Evolutionary conservation across 2,888 invertebrate species (phyloP).

Genomic region (Pantelozetes paolii): DNA sequence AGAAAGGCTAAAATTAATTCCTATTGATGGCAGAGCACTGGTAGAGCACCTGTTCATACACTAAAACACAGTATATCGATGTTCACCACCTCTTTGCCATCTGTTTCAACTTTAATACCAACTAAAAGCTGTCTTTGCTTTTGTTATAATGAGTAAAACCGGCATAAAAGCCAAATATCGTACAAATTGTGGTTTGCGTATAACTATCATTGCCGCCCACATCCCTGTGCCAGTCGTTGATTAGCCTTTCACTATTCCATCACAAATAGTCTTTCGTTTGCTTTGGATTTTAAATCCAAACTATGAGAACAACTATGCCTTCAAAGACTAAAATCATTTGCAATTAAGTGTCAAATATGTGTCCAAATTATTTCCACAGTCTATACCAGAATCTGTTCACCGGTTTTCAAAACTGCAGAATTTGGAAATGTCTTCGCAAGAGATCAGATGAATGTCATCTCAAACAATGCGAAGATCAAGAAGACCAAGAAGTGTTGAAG

Average conservation of each 20-base stretch:
- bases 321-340: neutral
- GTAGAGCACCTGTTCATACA: conserved; percentile 36
- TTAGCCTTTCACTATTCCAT: neutral
- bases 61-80: neutral
- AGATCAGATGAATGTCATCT: neutral
- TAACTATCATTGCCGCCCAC: conserved; percentile 21
- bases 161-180: conserved; percentile 7
- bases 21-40: conserved; percentile 6
- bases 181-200: neutral
- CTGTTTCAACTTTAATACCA: conserved; percentile 31
- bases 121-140: conserved; percentile 22
- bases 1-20: conserved; percentile 2
- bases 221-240: neutral
- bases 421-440: conserved; percentile 10
- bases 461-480: neutral
- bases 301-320: neutral
- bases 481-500: neutral
- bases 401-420: neutral
- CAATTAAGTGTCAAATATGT: neutral
- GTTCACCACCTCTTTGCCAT: conserved; percentile 14
- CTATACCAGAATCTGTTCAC: neutral
- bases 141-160: conserved; percentile 22
- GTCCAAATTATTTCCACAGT: conserved; percentile 24
- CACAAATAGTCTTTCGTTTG: neutral
- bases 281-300: neutral